Conservation (phyloP, 2,113 vertebrate genomes). For the Burhinus oedicnemus region DNA sequence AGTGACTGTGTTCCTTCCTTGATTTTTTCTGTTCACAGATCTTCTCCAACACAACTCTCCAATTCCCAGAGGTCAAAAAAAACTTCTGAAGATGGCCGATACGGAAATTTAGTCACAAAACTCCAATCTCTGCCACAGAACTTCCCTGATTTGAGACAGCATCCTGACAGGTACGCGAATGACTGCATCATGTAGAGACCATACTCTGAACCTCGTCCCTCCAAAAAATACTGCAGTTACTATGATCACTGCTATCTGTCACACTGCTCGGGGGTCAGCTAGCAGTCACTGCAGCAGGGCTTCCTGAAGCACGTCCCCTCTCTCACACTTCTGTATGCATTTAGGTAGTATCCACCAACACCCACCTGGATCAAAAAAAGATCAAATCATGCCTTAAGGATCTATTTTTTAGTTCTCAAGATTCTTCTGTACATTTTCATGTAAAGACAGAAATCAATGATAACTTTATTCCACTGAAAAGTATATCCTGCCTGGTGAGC, state of each 20-base stretch:
- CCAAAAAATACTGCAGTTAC: neutral
- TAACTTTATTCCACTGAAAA: neutral
- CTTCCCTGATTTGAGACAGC: neutral
- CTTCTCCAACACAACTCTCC: neutral
- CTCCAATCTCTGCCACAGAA: neutral
- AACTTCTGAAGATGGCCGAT: neutral
- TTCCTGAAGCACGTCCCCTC: neutral
- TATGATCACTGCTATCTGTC: neutral
- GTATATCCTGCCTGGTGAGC: rapidly evolving
- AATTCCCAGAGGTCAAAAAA: neutral
- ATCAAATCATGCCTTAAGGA: neutral
- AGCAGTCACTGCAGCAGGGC: neutral
- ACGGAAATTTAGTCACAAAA: neutral
- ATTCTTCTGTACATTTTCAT: neutral
- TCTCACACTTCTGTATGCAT: too few relatives aligned
- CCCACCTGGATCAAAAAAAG: neutral
- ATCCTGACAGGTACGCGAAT: neutral
- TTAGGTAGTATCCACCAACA: neutral
- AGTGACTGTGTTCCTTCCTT: rapidly evolving
- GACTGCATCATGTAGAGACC: neutral
- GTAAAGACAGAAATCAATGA: neutral
- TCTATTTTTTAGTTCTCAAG: neutral
- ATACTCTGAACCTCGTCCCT: neutral
- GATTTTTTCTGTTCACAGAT: neutral
- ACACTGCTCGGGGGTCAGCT: neutral